Conservation (phyloP, 2,888 invertebrate species). For the Seira sanloemensis region DNA sequence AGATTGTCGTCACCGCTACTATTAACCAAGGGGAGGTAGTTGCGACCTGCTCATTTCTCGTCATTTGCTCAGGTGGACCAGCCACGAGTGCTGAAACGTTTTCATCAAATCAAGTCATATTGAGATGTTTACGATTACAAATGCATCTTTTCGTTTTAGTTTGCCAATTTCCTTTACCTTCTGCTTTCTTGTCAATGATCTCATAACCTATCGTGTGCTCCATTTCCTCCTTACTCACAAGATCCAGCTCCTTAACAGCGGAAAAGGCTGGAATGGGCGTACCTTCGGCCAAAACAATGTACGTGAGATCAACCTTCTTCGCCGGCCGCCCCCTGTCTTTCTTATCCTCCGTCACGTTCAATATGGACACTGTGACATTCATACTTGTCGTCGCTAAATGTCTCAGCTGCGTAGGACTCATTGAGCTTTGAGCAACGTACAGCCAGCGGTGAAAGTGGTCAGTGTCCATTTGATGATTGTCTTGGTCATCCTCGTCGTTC, state of each 20-base stretch:
- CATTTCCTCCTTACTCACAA: conserved; percentile 71
- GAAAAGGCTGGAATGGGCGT: conserved; percentile 69
- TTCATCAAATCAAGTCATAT: no score
- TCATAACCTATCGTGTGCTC: conserved; percentile 70
- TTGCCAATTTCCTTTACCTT: conserved; percentile 70
- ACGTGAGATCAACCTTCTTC: conserved; percentile 63
- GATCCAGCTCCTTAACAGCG: conserved; percentile 70
- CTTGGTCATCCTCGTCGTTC: background rate
- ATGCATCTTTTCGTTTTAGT: no score
- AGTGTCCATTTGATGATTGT: background rate
- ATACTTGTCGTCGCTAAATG: conserved; percentile 68
- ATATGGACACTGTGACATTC: conserved; percentile 71
- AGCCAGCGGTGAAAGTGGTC: conserved; percentile 17
- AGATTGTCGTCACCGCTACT: conserved; percentile 67
- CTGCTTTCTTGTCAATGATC: conserved; percentile 72
- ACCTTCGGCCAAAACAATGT: conserved; percentile 72
- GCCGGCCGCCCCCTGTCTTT: background rate
- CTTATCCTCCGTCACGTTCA: conserved; percentile 63
- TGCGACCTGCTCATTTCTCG: conserved; percentile 32
- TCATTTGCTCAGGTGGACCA: conserved; percentile 57
- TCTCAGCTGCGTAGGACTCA: conserved; percentile 42
- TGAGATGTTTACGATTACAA: no score
- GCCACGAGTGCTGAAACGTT: conserved; percentile 60
- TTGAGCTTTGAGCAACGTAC: conserved; percentile 39
- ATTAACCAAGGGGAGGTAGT: conserved; percentile 70